These are phyloP conservation scores for Morpho helenor DNA, from an alignment of 2,888 invertebrate species.

Conservation along the genomic window DNA sequence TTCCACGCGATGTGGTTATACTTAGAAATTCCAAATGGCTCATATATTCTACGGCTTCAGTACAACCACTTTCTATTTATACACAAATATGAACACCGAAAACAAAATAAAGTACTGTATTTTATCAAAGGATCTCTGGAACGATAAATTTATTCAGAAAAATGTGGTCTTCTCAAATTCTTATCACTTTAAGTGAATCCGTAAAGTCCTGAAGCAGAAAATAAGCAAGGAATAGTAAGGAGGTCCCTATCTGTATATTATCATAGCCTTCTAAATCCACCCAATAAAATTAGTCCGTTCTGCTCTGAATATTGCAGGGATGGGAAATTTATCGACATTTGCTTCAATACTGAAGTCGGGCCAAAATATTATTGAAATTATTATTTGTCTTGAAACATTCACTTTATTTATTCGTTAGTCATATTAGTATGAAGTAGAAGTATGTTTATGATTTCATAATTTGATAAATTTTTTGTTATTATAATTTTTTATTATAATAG, in stretches of 20 bases:
- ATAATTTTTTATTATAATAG: too few species aligned
- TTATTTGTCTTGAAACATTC: too few species aligned
- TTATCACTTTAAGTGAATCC: slow-evolving; percentile 26
- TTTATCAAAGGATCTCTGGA: slow-evolving; percentile 2
- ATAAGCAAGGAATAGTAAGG: slow-evolving; percentile 27
- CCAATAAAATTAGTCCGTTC: slow-evolving; percentile 66
- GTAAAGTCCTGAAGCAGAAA: slow-evolving; percentile 29
- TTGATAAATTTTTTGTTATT: too few species aligned
- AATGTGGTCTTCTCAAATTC: slow-evolving; percentile 14
- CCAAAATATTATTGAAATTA: too few species aligned
- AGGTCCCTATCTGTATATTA: slow-evolving; percentile 51
- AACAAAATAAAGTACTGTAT: background rate
- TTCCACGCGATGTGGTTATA: too few species aligned
- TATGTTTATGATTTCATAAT: too few species aligned
- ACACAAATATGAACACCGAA: too few species aligned
- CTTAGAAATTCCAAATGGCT: too few species aligned
- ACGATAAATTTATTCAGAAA: slow-evolving; percentile 15
- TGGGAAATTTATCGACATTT: slow-evolving; percentile 30
- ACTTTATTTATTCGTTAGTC: too few species aligned
- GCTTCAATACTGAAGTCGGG: background rate
- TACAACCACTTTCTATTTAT: too few species aligned
- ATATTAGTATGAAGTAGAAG: too few species aligned
- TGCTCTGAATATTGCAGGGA: slow-evolving; percentile 44
- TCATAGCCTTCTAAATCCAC: slow-evolving; percentile 58
- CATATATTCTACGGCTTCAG: too few species aligned